Evolutionary conservation across 2,113 vertebrate genomes (phyloP).

Genomic region (Proteles cristata): DNA sequence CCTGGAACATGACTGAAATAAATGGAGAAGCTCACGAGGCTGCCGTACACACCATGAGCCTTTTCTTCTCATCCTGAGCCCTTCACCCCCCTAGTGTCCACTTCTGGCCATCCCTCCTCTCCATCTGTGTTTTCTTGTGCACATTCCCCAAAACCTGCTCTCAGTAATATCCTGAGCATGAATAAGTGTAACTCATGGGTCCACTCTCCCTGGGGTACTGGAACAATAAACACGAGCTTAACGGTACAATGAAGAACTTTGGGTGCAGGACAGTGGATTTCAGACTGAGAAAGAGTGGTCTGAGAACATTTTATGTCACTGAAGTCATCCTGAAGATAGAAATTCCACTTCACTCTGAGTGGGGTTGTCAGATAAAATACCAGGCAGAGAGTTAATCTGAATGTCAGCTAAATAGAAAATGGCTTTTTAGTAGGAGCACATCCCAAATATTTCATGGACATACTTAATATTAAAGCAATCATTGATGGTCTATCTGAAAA

Average conservation of each 20-base stretch:
- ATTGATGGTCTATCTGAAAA: not conserved
- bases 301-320: not conserved
- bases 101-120: not conserved
- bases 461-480: not conserved
- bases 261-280: not conserved
- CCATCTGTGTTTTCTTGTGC: not conserved
- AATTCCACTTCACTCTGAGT: not conserved
- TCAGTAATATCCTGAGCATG: not conserved
- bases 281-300: not conserved
- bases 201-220: not conserved
- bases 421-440: not conserved
- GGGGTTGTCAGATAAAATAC: not conserved
- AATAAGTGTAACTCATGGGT: not conserved
- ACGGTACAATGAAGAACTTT: not conserved
- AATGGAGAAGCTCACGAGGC: not conserved
- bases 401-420: not conserved
- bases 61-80: not conserved
- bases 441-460: not conserved
- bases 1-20: not conserved
- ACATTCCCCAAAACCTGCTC: not conserved
- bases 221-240: not conserved
- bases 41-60: accelerated
- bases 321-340: not conserved
- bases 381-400: not conserved
- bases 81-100: not conserved